Evolutionary conservation across 2,888 invertebrate genomes (phyloP).

Genomic region (Operophtera brumata): DNA sequence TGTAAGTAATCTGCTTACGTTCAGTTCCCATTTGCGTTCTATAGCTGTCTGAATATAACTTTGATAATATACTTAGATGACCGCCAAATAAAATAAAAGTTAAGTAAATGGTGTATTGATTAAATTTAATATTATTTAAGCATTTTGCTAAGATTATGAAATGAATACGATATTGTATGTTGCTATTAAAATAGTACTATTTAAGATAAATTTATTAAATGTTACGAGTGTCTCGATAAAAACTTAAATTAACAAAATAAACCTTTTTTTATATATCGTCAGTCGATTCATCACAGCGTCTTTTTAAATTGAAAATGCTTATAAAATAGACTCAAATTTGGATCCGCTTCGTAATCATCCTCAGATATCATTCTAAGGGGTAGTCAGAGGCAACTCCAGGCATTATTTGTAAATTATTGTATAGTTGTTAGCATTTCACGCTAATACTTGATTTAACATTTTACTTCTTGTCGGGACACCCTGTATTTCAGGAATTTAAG

Average conservation of each 20-base stretch:
- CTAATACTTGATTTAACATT: background rate
- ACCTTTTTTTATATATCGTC: no score
- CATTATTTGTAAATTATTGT: no score
- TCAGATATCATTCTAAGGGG: no score
- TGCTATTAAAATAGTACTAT: slow-evolving; percentile 32
- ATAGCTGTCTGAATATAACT: slow-evolving; percentile 11
- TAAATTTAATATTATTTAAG: slow-evolving; percentile 21
- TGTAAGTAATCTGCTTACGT: no score
- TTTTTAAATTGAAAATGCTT: no score
- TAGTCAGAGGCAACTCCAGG: no score
- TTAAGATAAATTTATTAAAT: slow-evolving; percentile 22
- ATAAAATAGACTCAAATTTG: no score
- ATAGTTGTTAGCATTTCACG: no score
- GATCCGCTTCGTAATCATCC: no score
- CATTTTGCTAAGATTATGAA: slow-evolving; percentile 19
- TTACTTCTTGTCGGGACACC: slow-evolving; percentile 12
- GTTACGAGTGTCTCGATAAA: slow-evolving; percentile 10
- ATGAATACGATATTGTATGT: slow-evolving; percentile 19
- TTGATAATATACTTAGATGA: slow-evolving; percentile 8
- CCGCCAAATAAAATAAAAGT: slow-evolving; percentile 25
- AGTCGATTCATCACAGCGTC: no score
- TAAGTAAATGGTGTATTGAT: slow-evolving; percentile 13
- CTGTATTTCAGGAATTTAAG: slow-evolving; percentile 3
- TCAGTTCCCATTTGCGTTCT: background rate
- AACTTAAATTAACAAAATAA: slow-evolving; percentile 10